Base-by-base conservation (phyloP, 2,888 invertebrate genomes). In the Poecilobothrus nobilitatus region DNA sequence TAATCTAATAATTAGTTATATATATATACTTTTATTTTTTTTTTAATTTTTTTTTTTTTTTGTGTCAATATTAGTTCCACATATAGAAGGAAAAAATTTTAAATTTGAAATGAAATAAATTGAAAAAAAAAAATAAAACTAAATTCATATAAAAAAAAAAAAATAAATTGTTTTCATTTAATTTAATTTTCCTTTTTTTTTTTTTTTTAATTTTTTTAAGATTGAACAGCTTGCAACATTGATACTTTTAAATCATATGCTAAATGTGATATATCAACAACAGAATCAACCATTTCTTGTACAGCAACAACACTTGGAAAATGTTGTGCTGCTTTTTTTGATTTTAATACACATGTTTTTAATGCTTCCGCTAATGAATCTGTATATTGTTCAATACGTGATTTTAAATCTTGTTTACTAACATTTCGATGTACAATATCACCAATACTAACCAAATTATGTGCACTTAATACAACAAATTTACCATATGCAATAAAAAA, bases 401-500 rank as follows among this genome's bases (percentile, higher is more conserved):
- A 86, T 76, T 90, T 88, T 66, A 94, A 83, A 72, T 91, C 90
- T 68, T 87, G 85, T 76, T 91, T 88, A 37, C 87, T 86, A 64
- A 95, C 87, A 80, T 94, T 94, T 75, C 93, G 88, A 79, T 95
- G 91, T 37, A 97, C 91, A 66, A 92, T 94, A 83, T 97, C 97
- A 67, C 96, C 96, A 71, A 96, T 95, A 78, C 94, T 92, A 22
- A 97, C 94, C 77, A 97, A 85, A 79, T 95, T 90, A 78, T 97
- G 96, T 34, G 95, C 96, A 79, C 93, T 93, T 66, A 97, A 85
- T 53, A 97, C 93, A 12, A 97, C 95, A 81, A 95, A 95, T 81
- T 97, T 97, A 68, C 94, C 93, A 79, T 95, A 93, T 18, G 94
- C 94, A 67, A 97, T 89, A 81, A 96, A 96, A 72, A 90, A 91